Percentiles rank a stretch among this genome's conserved stretches.
Evolutionary conservation across 2,113 vertebrate genomes (phyloP).

Genomic region (Tretioscincus oriximinensis): DNA sequence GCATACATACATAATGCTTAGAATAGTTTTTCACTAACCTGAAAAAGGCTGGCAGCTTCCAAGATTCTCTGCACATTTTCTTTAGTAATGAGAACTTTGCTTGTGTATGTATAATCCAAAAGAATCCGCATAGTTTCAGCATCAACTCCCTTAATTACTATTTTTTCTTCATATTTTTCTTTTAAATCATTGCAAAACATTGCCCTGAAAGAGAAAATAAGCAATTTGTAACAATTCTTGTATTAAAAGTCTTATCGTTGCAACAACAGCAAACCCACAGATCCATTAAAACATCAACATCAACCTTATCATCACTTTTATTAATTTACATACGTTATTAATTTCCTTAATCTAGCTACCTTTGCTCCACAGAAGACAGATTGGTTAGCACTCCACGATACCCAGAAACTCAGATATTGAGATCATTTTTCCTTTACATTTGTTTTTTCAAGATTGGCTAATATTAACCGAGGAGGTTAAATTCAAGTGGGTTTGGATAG

Average conservation of each 20-base stretch:
- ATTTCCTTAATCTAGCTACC: no score
- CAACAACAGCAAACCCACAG: neutral
- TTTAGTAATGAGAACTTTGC: slow-evolving; percentile 88
- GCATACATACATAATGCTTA: neutral
- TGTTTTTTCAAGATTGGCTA: no score
- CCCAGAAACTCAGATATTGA: no score
- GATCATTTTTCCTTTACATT: no score
- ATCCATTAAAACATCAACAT: no score
- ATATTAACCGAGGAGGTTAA: no score
- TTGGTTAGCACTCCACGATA: no score
- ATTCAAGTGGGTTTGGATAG: no score
- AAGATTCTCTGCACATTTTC: slow-evolving; percentile 90
- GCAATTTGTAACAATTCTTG: slow-evolving; percentile 36
- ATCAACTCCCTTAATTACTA: slow-evolving; percentile 90
- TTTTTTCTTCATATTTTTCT: slow-evolving; percentile 89
- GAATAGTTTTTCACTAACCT: slow-evolving; percentile 74
- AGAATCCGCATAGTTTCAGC: slow-evolving; percentile 88
- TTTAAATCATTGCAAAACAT: slow-evolving; percentile 97
- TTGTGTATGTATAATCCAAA: slow-evolving; percentile 94
- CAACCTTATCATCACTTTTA: no score
- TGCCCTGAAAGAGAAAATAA: slow-evolving; percentile 75
- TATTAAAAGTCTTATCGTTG: slow-evolving; percentile 35
- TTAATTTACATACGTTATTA: no score
- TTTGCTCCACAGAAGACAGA: no score
- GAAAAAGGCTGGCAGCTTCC: slow-evolving; percentile 93